These are phyloP conservation scores for Dipus sagitta DNA, from an alignment of 2,797 vertebrate genomes.

Conservation along the genomic window DNA sequence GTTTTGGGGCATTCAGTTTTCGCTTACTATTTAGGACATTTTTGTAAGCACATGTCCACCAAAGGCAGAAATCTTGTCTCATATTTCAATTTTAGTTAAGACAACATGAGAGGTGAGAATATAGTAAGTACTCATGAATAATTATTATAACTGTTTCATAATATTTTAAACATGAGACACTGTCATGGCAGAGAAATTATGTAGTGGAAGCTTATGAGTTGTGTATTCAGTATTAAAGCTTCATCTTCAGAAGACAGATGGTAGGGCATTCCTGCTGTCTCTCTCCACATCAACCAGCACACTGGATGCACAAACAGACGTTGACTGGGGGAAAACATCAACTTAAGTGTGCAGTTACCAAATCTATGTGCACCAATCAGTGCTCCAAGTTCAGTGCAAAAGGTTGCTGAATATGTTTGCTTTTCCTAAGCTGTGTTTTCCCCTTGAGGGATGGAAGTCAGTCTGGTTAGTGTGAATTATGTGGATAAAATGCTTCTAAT, in stretches of 20 bases:
- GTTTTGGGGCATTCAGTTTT: not conserved
- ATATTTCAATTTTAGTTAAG: slow-evolving; percentile 25
- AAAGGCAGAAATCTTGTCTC: not conserved
- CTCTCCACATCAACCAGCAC: slow-evolving; percentile 36
- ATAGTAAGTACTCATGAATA: slow-evolving; percentile 28
- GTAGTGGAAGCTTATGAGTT: not conserved
- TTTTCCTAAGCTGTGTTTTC: slow-evolving; percentile 49
- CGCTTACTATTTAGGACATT: not conserved
- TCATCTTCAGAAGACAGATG: slow-evolving; percentile 61
- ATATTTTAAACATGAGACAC: slow-evolving; percentile 28
- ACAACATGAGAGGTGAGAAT: not conserved
- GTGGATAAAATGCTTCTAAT: slow-evolving; percentile 25
- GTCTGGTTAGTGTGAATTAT: not conserved
- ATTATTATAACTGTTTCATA: not conserved
- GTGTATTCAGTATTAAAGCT: slow-evolving; percentile 22
- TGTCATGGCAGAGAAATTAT: slow-evolving; percentile 26
- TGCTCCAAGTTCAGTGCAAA: not conserved
- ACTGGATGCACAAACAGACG: slow-evolving; percentile 59
- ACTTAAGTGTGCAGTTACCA: slow-evolving; percentile 14
- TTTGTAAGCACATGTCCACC: no score
- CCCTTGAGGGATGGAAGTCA: not conserved
- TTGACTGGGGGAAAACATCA: slow-evolving; percentile 31
- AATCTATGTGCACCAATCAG: not conserved
- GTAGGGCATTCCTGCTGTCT: slow-evolving; percentile 38
- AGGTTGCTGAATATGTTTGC: slow-evolving; percentile 40